A percentile compares a stretch with the other conserved stretches of the same genome.
These are phyloP conservation scores for Latheticus oryzae DNA, from an alignment of 2,888 invertebrate genomes.

Conservation along the genomic window DNA sequence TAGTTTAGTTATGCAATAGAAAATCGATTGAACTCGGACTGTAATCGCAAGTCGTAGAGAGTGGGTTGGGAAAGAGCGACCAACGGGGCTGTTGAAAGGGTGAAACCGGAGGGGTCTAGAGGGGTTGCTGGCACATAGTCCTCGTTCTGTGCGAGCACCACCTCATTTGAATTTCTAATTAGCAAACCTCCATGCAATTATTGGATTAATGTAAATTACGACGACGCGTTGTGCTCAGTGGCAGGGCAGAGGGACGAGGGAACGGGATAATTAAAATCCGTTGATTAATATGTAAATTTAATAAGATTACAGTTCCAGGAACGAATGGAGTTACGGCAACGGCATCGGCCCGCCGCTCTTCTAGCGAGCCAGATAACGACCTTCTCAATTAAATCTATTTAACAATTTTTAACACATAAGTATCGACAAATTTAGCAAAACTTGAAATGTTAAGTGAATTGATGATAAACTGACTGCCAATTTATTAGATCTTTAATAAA, in stretches of 20 bases:
- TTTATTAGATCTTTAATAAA: no score
- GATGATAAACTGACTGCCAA: no score
- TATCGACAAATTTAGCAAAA: conserved; percentile 19
- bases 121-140: conserved; percentile 61
- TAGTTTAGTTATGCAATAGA: conserved; percentile 62
- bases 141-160: conserved; percentile 74
- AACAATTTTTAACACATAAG: conserved; percentile 46
- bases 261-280: conserved; percentile 96
- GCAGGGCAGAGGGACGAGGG: conserved; percentile 64
- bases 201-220: conserved; percentile 94
- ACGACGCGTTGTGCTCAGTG: conserved; percentile 73
- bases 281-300: conserved; percentile 99
- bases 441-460: neutral
- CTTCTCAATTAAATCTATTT: conserved; percentile 46
- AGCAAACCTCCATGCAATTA: conserved; percentile 93
- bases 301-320: conserved; percentile 96
- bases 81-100: conserved; percentile 47
- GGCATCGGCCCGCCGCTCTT: conserved; percentile 41
- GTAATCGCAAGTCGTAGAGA: conserved; percentile 56
- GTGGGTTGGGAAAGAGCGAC: conserved; percentile 44
- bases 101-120: conserved; percentile 53
- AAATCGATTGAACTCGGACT: conserved; percentile 67
- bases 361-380: conserved; percentile 33
- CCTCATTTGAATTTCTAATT: conserved; percentile 93
- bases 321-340: conserved; percentile 69